Evolutionary conservation across 2,888 invertebrate species (phyloP), one percentile per base, ranked within the genome.

Genomic region (Eupithecia insigniata): DNA sequence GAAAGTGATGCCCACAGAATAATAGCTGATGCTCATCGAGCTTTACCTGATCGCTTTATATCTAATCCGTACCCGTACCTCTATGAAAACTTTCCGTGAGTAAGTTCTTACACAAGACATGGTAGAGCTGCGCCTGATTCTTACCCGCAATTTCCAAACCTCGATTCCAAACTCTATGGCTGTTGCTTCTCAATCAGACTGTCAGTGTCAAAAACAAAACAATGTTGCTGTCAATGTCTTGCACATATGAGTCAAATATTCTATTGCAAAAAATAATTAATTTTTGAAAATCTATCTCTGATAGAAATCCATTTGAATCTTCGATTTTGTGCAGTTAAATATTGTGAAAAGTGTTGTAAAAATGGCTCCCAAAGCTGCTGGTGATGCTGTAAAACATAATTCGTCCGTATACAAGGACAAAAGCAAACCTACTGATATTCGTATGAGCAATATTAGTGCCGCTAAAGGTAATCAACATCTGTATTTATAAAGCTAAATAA

Each of bases 401-500:
- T 91, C 93, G 28, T 83, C 89, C 67, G 97, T 97, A 69, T 98
- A 97, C 87, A 98, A 97, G 92, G 98, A 98, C 92, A 98, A 98
- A 95, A 97, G 96, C 85, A 99, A 99, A 95, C 99, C 99, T 62
- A 95, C 96, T 60, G 98, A 99, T 95, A 98, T 99, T 86, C 96
- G 99, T 71, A 95, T 96, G 80, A 99, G 99, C 89, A 99, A 99
- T 90, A 99, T 99, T 84, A 97, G 97, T 92, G 99, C 99, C 85
- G 99, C 99, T 70, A 99, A 99, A 97, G 98, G 99, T 99, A 95
- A 72, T 68, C 78, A 82, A 85, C 87, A 86, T 84, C 87, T 88
- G 88, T 70, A 68, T 73, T 69, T 80, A 75, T n/a, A 55, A 73
- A 66, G 70, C 68, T 32, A 39, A 67, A 66, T 80, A 75, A 22